These are phyloP conservation scores for Parauchenoglanis punctatus DNA, from an alignment of 2,797 vertebrate species.

Conservation along the genomic window DNA sequence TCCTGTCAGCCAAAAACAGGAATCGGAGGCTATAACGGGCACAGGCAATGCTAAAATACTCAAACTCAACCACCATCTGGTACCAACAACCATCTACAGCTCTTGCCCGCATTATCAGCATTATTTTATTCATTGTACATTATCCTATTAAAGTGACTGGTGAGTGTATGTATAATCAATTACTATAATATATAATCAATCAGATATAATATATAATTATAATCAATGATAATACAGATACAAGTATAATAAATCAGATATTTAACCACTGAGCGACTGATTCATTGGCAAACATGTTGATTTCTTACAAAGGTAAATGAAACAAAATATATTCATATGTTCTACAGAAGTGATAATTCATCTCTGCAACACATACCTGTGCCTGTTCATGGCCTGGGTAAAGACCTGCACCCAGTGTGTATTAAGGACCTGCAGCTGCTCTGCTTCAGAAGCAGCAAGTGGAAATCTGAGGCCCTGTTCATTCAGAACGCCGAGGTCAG, in stretches of 20 bases:
- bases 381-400: slow-evolving; percentile 66
- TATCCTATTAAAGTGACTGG: no score
- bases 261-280: not conserved
- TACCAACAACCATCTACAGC: no score
- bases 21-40: no score
- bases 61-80: no score
- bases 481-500: slow-evolving; percentile 78
- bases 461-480: slow-evolving; percentile 72
- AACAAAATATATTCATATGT: not conserved
- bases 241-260: not conserved
- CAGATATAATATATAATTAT: no score
- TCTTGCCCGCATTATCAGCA: no score
- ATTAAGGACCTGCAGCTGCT: slow-evolving; percentile 75
- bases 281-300: not conserved
- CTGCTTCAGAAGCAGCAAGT: slow-evolving; percentile 67
- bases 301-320: not conserved
- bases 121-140: no score
- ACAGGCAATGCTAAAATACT: no score
- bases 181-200: no score
- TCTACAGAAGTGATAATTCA: not conserved
- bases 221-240: no score
- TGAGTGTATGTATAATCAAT: no score
- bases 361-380: slow-evolving; percentile 73
- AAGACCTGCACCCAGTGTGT: slow-evolving; percentile 76
- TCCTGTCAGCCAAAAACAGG: no score